phyloP scores from a whole-genome alignment of 2,888 invertebrate species.

The Coleophora flavipennella region DNA sequence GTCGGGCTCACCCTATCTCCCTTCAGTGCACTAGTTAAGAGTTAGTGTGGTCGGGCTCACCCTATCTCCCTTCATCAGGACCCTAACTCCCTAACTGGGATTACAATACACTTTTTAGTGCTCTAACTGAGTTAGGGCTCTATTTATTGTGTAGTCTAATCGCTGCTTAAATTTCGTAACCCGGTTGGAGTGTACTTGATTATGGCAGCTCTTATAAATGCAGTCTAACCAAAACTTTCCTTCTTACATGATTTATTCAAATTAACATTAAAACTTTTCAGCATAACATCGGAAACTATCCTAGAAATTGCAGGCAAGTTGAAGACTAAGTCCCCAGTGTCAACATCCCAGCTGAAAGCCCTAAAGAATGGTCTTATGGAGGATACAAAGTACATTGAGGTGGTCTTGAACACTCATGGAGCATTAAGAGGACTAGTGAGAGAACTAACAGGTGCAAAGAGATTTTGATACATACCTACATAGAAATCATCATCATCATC shows the following conservation, averaged over 20 bases:
- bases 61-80: neutral
- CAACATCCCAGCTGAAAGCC: constrained; percentile 31
- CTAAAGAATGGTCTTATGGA: constrained; percentile 53
- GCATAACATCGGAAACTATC: constrained; percentile 27
- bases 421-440: constrained; percentile 62
- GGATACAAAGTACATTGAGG: constrained; percentile 32
- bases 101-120: too few species aligned
- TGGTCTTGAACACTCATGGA: constrained; percentile 43
- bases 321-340: constrained; percentile 39
- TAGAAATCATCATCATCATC: too few species aligned
- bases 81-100: neutral
- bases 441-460: constrained; percentile 55
- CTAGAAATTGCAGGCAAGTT: constrained; percentile 36
- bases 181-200: neutral
- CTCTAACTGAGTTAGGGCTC: too few species aligned
- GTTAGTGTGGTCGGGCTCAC: too few species aligned
- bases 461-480: too few species aligned
- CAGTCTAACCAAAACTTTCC: neutral
- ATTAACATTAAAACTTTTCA: constrained; percentile 7
- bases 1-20: too few species aligned
- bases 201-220: neutral
- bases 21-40: too few species aligned
- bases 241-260: neutral
- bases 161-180: neutral
- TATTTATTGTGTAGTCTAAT: too few species aligned